Evolutionary conservation across 1,140 invertebrate species (phyloP), one percentile per base, ranked within the genome.

Genomic region (Spodoptera litura): DNA sequence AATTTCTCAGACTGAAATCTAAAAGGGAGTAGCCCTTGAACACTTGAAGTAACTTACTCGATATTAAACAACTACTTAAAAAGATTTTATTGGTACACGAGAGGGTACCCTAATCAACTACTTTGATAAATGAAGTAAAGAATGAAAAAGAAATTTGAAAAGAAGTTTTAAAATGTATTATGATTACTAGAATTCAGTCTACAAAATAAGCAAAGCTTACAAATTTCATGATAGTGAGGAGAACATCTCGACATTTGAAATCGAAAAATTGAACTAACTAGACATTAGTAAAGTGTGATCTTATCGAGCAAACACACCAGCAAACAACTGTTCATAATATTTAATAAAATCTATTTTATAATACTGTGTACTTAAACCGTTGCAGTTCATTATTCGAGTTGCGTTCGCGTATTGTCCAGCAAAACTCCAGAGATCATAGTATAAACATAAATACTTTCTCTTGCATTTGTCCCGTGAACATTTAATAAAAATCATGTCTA

Each of bases 351-450:
- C 62, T 77, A 75, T 75, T 68, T 68, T 52, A 75, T 75, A 77
- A 77, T 77, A 77, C 74, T 77, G 74, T 75, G 72, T 77, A 77
- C 74, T 77, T 77, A 68, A 66, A 77, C 27, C 52, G 52, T 76
- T 66, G 74, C 62, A 77, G 74, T 77, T 76, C 79, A 83, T 85
- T 44, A 89, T 89, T 89, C 87, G 88, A 89, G 88, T 81, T 70
- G 59, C 62, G 44, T 66, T 74, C 55, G 53, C 72, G 56, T 53
- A 70, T 76, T 44, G 35, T 25, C 27, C 49, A 66, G 64, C 64
- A 53, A 56, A 80, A 81, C 53, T 72, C 27, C 27, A 64, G 83
- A 81, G 81, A 82, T 84, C 77, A 81, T 66, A 66, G 73, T 62
- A 52, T 49, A 38, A 59, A 49, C 80, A 81, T 79, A 83, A 83